Base-by-base conservation (phyloP, 2,113 vertebrate species). In the Trochalopteron elliotii region DNA sequence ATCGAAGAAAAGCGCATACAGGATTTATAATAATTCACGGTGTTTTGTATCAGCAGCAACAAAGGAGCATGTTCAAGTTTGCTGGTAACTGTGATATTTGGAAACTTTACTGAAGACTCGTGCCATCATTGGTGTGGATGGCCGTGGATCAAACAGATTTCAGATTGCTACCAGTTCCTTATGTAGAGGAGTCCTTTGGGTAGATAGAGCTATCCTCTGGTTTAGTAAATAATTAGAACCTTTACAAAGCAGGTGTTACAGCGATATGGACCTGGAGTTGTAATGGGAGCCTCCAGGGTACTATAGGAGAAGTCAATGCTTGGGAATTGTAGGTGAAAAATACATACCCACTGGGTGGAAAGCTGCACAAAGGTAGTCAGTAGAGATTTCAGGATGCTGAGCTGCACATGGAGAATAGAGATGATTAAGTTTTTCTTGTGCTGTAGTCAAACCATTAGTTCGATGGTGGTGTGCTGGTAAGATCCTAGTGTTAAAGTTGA, bases 1-100 rank as follows among this genome's bases (percentile, higher is more conserved):
- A 8, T 42, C 25, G 2, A 5, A 67, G 45, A n/a, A 70, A n/a
- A 55, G 9, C 21, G 0, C 11, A 0, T 21, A 0, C 5, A 10
- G 27, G 39, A 4, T 78, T 69, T 82, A 23, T 52, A 33, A 4
- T 63, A 39, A 33, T 16, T 14, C 6, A 1, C 7, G 1, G 1
- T 60, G 37, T 31, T 79, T 68, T n/a, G 12, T 19, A 3, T 70
- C 3, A 8, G 7, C 12, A 37, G 45, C 35, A 49, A 15, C 24
- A 27, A 27, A 77, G 33, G 30, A 79, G 12, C 8, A 0, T 10
- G 47, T 47, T 59, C 42, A 31, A 22, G 44, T 71, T 94, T 12
- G 12, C 15, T 33, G 67, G 7, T 47, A 27, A 28, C 40, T 19
- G 7, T 69, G 37, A 5, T 22, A 2, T 50, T 68, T n/a, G 31